phyloP scores from a whole-genome alignment of 2,888 invertebrate genomes.

The Noctuana brunneofusca region DNA sequence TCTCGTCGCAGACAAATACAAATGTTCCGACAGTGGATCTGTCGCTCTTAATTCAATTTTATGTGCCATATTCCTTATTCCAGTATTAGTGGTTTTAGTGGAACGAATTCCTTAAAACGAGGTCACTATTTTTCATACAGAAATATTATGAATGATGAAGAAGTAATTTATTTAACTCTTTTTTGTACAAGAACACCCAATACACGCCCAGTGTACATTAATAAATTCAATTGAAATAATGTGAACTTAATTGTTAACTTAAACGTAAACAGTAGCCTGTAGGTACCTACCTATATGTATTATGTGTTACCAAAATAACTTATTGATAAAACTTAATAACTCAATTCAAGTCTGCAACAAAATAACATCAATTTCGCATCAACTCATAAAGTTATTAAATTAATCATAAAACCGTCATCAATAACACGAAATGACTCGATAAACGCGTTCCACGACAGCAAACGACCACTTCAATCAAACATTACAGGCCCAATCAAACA shows the following conservation, averaged over 20 bases:
- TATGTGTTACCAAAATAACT: too few relatives aligned
- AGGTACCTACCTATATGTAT: too few relatives aligned
- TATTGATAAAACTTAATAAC: too few relatives aligned
- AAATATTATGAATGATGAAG: too few relatives aligned
- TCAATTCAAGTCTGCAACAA: too few relatives aligned
- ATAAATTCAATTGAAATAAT: too few relatives aligned
- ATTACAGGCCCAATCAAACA: background rate
- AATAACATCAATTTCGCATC: background rate
- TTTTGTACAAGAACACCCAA: too few relatives aligned
- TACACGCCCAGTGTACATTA: too few relatives aligned
- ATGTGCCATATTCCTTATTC: background rate
- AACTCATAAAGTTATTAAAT: constrained; percentile 2
- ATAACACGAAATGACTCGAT: constrained; percentile 1
- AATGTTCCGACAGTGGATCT: constrained; percentile 7
- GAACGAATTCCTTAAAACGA: background rate
- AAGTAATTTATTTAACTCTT: too few relatives aligned
- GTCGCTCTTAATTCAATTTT: constrained; percentile 16
- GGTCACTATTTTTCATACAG: too few relatives aligned
- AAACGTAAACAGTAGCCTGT: too few relatives aligned
- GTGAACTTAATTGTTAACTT: too few relatives aligned
- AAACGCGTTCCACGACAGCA: background rate
- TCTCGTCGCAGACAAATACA: constrained; percentile 17
- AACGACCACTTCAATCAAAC: constrained; percentile 18
- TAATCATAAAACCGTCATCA: constrained; percentile 8
- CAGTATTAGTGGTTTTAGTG: background rate